phyloP scores from a whole-genome alignment of 2,113 vertebrate genomes.

The Gnathonemus echidnorhynchus region DNA sequence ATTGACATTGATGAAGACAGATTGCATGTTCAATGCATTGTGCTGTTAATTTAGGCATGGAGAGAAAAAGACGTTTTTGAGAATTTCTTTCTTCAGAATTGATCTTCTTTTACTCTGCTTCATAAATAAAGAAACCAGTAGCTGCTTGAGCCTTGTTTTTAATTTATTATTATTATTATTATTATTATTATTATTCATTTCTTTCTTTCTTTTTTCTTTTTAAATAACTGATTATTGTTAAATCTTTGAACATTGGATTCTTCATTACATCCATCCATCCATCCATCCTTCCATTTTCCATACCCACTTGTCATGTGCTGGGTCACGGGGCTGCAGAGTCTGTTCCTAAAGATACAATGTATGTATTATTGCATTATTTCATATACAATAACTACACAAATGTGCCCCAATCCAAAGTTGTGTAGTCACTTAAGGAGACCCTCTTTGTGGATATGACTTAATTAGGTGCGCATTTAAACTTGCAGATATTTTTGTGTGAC shows the following conservation, averaged over 20 bases:
- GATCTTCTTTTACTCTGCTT: neutral
- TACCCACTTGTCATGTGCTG: neutral
- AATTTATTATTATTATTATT: neutral
- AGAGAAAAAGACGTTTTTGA: neutral
- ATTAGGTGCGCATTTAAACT: neutral
- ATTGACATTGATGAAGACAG: constrained; percentile 11
- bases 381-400: neutral
- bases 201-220: no score
- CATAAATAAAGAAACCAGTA: neutral
- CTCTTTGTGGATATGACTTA: neutral
- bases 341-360: neutral
- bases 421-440: neutral
- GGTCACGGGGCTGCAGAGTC: neutral
- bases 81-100: neutral
- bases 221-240: neutral
- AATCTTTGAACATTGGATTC: neutral
- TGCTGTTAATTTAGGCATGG: neutral
- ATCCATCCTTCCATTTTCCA: neutral
- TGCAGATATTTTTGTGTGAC: neutral
- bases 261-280: neutral
- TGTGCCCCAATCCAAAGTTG: constrained; percentile 4
- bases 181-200: neutral
- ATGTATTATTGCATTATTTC: neutral
- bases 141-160: neutral
- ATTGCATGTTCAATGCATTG: constrained; percentile 2